phyloP scores from a whole-genome alignment of 2,888 invertebrate genomes.

The Apeira syringaria region DNA sequence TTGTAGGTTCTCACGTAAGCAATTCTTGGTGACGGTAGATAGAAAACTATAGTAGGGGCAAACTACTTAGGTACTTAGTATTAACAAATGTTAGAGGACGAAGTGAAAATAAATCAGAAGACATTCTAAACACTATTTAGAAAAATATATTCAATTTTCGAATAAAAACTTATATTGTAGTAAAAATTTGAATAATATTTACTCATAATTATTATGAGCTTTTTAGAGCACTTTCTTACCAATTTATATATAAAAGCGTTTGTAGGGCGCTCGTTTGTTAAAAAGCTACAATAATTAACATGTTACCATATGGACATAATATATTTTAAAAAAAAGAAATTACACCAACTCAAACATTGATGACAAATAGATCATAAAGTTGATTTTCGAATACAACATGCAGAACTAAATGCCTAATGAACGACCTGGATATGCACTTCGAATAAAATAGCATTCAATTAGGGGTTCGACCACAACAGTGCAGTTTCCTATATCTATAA shows the following conservation, averaged over 20 bases:
- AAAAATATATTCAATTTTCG: background rate
- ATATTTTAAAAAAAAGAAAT: too few relatives aligned
- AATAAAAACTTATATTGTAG: background rate
- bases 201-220: constrained; percentile 8
- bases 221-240: constrained; percentile 7
- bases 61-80: constrained; percentile 1
- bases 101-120: background rate
- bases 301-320: constrained; percentile 16
- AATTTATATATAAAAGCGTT: constrained; percentile 4
- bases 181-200: background rate
- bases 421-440: too few relatives aligned
- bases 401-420: too few relatives aligned
- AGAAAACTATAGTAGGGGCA: background rate
- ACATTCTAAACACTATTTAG: background rate
- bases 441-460: too few relatives aligned
- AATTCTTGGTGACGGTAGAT: background rate
- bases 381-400: too few relatives aligned
- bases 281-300: constrained; percentile 17
- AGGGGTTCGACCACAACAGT: too few relatives aligned
- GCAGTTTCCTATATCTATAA: too few relatives aligned
- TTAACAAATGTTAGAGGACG: background rate
- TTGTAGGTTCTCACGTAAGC: too few relatives aligned
- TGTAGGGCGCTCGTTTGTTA: constrained; percentile 4
- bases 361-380: too few relatives aligned
- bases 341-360: too few relatives aligned